Evolutionary conservation across 53 echinoderm and acorn worm genomes (phyloP).

Genomic region (Echinometra lucunter): DNA sequence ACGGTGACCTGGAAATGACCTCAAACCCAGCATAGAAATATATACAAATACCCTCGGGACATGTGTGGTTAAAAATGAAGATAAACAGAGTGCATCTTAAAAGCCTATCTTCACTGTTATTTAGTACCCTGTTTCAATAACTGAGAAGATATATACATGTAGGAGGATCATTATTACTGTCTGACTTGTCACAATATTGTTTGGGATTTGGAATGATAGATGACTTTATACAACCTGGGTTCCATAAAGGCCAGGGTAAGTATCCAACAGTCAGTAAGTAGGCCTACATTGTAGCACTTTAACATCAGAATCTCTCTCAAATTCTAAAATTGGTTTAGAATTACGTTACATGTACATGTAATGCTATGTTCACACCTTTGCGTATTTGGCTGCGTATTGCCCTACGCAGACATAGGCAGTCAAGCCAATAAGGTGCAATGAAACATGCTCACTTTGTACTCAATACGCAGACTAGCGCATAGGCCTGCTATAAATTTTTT

Average conservation of each 20-base stretch:
- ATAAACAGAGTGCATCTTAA: conserved; percentile 14
- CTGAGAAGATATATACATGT: background rate
- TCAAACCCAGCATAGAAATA: background rate
- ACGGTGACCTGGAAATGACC: conserved; percentile 46
- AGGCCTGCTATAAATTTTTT: no score
- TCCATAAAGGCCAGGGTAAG: background rate
- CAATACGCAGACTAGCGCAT: no score
- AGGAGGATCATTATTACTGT: background rate
- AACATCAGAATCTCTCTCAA: no score
- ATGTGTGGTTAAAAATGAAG: background rate
- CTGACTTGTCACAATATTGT: background rate
- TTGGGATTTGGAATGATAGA: background rate
- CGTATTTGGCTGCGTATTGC: no score
- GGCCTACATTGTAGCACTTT: no score
- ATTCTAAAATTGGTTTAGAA: background rate
- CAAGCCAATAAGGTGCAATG: no score
- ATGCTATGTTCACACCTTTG: no score
- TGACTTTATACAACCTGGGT: no score
- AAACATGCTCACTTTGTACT: no score
- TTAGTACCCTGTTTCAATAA: background rate
- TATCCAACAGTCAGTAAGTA: background rate
- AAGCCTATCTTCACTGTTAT: background rate
- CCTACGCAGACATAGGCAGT: no score
- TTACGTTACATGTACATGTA: no score
- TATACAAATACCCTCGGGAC: background rate